Percentiles rank a stretch among this genome's conserved stretches.
Evolutionary conservation across 2,888 invertebrate genomes (phyloP).

Genomic region (Euproctis similis): DNA sequence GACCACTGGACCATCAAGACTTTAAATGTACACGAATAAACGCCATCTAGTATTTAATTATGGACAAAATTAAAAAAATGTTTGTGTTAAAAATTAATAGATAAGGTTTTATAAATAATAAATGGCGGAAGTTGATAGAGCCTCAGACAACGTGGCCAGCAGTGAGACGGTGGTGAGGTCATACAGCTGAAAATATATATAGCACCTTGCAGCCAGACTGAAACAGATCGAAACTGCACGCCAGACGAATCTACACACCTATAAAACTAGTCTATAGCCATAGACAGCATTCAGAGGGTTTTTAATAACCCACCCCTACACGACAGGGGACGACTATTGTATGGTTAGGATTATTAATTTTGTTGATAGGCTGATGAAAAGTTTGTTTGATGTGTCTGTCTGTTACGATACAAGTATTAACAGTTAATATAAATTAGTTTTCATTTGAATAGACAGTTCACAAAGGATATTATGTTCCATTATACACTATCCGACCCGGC

Average conservation of each 20-base stretch:
- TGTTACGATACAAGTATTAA: too few relatives aligned
- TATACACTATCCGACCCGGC: too few relatives aligned
- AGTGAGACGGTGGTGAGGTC: constrained; percentile 16
- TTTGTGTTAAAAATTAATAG: too few relatives aligned
- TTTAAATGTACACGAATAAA: too few relatives aligned
- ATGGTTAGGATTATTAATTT: constrained; percentile 22
- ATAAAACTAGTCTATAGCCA: constrained; percentile 20
- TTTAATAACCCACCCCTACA: constrained; percentile 20
- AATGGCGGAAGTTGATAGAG: too few relatives aligned
- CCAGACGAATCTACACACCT: constrained; percentile 33
- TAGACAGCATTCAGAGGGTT: constrained; percentile 16
- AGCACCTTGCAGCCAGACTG: constrained; percentile 33
- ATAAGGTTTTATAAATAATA: too few relatives aligned
- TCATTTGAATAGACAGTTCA: too few relatives aligned
- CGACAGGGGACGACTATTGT: constrained; percentile 16
- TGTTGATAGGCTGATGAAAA: constrained; percentile 8
- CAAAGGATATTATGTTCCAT: too few relatives aligned
- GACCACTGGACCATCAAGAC: too few relatives aligned
- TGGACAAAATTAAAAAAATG: too few relatives aligned
- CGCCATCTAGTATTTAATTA: too few relatives aligned
- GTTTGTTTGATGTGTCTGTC: constrained; percentile 1
- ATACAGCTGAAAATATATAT: constrained; percentile 15
- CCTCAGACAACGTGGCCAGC: constrained; percentile 2
- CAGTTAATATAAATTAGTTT: too few relatives aligned
- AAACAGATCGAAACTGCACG: constrained; percentile 49